phyloP scores from a whole-genome alignment of 2,797 vertebrate species.

The Bryconaethiops microstoma region DNA sequence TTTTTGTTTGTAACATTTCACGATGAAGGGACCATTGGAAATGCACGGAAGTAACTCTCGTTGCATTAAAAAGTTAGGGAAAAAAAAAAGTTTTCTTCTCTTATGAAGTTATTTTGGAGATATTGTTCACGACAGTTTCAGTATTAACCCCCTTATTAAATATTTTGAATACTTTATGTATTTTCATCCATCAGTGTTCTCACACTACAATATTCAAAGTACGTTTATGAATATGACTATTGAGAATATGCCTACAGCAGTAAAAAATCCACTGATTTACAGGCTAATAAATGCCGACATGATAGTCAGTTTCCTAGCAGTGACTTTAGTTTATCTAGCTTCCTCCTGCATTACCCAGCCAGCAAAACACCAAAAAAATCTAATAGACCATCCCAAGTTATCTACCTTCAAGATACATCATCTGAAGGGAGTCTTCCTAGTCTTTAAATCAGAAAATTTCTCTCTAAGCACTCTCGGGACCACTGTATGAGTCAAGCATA shows the following conservation, averaged over 20 bases:
- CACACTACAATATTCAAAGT: background rate
- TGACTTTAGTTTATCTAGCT: background rate
- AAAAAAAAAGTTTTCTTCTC: no score
- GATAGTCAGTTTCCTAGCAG: background rate
- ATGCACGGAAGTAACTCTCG: background rate
- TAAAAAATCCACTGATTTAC: background rate
- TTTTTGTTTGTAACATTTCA: background rate
- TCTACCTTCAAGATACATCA: background rate
- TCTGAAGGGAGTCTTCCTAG: background rate
- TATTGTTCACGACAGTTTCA: no score
- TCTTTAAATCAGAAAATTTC: background rate
- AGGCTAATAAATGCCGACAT: background rate
- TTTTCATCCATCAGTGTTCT: background rate
- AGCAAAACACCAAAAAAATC: background rate
- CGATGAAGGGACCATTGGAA: background rate
- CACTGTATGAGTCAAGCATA: background rate
- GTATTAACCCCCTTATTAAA: background rate
- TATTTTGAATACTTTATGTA: background rate
- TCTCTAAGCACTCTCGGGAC: background rate
- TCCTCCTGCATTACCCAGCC: background rate
- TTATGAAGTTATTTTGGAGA: no score
- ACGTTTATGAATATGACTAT: background rate
- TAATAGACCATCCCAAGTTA: background rate
- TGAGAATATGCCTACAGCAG: background rate
- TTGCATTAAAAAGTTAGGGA: no score